Conservation (phyloP, 2,797 vertebrate genomes). For the Clarias laeviceps region DNA sequence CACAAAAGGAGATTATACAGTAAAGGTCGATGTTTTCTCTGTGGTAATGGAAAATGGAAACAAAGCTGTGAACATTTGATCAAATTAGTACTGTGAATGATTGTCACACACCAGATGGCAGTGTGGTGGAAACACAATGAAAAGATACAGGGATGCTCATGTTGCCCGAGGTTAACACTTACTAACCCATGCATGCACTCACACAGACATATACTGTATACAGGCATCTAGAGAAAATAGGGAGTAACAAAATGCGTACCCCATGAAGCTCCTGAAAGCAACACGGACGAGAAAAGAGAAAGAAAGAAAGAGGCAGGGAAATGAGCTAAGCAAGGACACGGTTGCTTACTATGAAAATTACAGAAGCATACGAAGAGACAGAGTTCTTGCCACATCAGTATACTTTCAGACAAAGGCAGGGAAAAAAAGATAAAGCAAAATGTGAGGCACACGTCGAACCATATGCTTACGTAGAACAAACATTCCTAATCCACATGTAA, state of each 20-base stretch:
- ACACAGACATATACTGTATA: constrained; percentile 40
- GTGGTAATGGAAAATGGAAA: not conserved
- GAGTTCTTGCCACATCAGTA: not conserved
- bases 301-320: constrained; percentile 55
- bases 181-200: not conserved
- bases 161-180: not conserved
- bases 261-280: constrained; percentile 95
- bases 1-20: not conserved
- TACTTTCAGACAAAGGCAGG: not conserved
- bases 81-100: not conserved
- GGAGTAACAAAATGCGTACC: constrained; percentile 77
- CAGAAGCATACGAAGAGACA: constrained; percentile 29
- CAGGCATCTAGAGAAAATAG: constrained; percentile 29
- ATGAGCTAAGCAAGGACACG: constrained; percentile 40
- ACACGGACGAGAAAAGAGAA: constrained; percentile 76
- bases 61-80: not conserved
- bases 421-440: not conserved
- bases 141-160: not conserved
- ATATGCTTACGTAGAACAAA: not conserved
- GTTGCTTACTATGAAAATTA: constrained; percentile 28
- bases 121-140: constrained; percentile 11
- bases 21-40: not conserved
- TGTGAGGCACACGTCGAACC: not conserved
- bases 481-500: not conserved
- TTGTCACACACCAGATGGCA: not conserved